Evolutionary conservation across 2,888 invertebrate species (phyloP).

Genomic region (Cerceris ruficornis): DNA sequence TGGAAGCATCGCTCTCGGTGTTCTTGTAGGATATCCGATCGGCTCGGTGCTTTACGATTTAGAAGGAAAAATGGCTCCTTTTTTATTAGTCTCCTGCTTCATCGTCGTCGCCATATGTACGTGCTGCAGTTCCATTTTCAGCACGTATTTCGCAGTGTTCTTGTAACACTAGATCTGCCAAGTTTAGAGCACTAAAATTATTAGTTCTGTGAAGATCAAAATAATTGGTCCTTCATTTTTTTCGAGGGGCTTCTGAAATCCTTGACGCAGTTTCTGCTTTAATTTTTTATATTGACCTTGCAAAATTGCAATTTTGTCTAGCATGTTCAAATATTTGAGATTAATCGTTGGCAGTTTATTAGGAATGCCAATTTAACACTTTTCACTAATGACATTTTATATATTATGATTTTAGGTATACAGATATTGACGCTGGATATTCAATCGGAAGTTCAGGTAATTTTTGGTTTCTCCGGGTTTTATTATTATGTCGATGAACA

Average conservation of each 20-base stretch:
- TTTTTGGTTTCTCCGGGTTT: too few relatives aligned
- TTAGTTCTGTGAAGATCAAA: too few relatives aligned
- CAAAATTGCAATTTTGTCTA: too few relatives aligned
- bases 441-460: constrained; percentile 67
- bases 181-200: too few relatives aligned
- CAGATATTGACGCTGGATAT: constrained; percentile 76
- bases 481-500: not conserved
- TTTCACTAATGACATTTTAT: not conserved
- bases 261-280: too few relatives aligned
- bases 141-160: not conserved
- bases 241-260: too few relatives aligned
- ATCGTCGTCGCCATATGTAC: constrained; percentile 82
- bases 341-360: too few relatives aligned
- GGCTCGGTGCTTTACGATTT: constrained; percentile 91
- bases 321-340: too few relatives aligned
- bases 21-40: constrained; percentile 91
- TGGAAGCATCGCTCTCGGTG: constrained; percentile 91
- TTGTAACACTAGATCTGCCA: not conserved
- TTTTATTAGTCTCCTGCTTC: constrained; percentile 86
- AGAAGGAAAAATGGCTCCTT: constrained; percentile 89
- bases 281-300: too few relatives aligned
- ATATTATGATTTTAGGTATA: constrained; percentile 61
- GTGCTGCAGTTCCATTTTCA: constrained; percentile 18
- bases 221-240: too few relatives aligned
- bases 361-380: too few relatives aligned